phyloP scores from a whole-genome alignment of 2,797 vertebrate species.

The Dicrostonyx torquatus region DNA sequence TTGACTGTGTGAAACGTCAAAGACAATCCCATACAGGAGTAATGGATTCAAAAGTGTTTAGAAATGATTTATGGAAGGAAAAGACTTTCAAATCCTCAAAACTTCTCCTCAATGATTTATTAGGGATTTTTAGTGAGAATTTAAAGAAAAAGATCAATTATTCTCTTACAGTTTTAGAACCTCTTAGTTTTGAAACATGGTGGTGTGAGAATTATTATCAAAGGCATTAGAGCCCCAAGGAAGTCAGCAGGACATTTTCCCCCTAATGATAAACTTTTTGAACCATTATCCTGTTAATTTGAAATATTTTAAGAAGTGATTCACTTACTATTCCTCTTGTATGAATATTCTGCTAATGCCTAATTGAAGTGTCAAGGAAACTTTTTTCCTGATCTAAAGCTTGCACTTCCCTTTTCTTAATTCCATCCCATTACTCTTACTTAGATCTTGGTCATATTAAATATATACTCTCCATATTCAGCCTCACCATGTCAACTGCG shows the following conservation, averaged over 20 bases:
- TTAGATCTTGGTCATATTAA: slow-evolving; percentile 55
- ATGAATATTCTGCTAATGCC: slow-evolving; percentile 62
- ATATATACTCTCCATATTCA: slow-evolving; percentile 36
- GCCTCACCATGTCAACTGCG: neutral
- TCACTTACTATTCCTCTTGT: slow-evolving; percentile 54
- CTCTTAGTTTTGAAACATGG: slow-evolving; percentile 63
- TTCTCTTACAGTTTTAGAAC: slow-evolving; percentile 57
- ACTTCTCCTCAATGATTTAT: slow-evolving; percentile 44
- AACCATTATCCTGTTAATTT: slow-evolving; percentile 68
- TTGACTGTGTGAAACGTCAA: slow-evolving; percentile 49
- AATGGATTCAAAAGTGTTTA: slow-evolving; percentile 15
- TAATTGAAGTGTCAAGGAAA: slow-evolving; percentile 67
- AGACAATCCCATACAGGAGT: neutral
- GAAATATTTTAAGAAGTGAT: slow-evolving; percentile 67
- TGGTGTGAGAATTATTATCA: slow-evolving; percentile 57
- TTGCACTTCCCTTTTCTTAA: slow-evolving; percentile 63
- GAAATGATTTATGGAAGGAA: slow-evolving; percentile 52
- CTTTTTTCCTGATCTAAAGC: slow-evolving; percentile 47
- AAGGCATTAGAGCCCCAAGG: slow-evolving; percentile 51
- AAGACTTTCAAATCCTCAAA: slow-evolving; percentile 48
- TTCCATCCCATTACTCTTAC: slow-evolving; percentile 62
- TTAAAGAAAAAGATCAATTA: slow-evolving; percentile 55
- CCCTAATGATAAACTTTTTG: slow-evolving; percentile 64
- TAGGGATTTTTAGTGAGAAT: slow-evolving; percentile 60
- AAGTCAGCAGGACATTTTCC: neutral